Evolutionary conservation across 2,797 vertebrate species (phyloP).

Genomic region (Austrolebias charrua): DNA sequence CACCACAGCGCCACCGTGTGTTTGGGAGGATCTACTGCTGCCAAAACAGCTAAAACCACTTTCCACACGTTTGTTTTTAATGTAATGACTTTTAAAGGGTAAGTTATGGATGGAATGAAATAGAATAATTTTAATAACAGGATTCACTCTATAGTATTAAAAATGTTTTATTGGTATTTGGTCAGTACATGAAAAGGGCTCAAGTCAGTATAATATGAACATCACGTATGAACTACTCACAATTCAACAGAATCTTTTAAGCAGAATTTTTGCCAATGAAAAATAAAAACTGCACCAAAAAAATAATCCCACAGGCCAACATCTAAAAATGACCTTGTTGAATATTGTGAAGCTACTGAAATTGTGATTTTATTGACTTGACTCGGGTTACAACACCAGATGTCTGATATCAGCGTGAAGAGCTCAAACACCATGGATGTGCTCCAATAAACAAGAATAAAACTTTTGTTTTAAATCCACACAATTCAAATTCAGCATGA

Average conservation of each 20-base stretch:
- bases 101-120: no score
- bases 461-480: constrained; percentile 79
- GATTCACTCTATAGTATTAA: constrained; percentile 85
- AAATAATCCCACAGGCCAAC: constrained; percentile 83
- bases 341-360: constrained; percentile 76
- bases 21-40: constrained; percentile 29
- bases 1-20: constrained; percentile 43
- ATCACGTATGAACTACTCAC: constrained; percentile 95
- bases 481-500: constrained; percentile 85
- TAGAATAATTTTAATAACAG: constrained; percentile 53
- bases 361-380: constrained; percentile 82
- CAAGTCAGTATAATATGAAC: constrained; percentile 98
- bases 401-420: constrained; percentile 71
- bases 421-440: constrained; percentile 78
- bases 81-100: no score
- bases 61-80: no score
- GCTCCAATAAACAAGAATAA: constrained; percentile 71
- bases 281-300: constrained; percentile 83
- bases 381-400: constrained; percentile 79
- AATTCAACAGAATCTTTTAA: constrained; percentile 88
- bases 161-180: constrained; percentile 99
- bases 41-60: no score
- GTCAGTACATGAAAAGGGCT: constrained; percentile 99
- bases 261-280: constrained; percentile 81
- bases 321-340: constrained; percentile 83